These are phyloP conservation scores for Mustelus asterias DNA, from an alignment of 2,113 vertebrate genomes.

Conservation along the genomic window DNA sequence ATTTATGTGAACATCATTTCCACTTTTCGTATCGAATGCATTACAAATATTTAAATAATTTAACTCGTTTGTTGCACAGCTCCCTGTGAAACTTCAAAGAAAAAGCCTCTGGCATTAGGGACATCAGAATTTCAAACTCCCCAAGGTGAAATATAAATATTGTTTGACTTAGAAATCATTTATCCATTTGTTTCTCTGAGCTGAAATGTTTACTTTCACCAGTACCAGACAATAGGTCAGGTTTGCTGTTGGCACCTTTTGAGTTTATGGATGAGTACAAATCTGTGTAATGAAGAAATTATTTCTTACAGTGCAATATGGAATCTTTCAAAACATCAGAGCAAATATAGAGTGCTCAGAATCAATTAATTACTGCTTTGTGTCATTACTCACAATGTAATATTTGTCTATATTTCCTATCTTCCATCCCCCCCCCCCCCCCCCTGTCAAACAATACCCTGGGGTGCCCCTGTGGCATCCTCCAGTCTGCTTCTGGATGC, in stretches of 20 bases:
- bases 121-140: neutral
- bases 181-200: neutral
- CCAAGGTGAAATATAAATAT: neutral
- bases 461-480: too few species aligned
- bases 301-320: neutral
- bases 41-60: neutral
- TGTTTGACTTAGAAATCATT: neutral
- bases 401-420: neutral
- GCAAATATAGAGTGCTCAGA: neutral
- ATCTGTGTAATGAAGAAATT: neutral
- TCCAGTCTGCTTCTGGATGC: too few species aligned
- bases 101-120: neutral
- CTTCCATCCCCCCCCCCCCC: too few species aligned
- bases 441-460: too few species aligned
- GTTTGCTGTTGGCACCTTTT: neutral
- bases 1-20: conserved; percentile 10
- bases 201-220: neutral
- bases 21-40: neutral
- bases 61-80: neutral
- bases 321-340: neutral
- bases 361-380: neutral
- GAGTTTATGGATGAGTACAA: neutral
- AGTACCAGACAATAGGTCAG: neutral
- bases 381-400: neutral
- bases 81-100: neutral